Conservation (phyloP, 1,140 invertebrate genomes). For the Trichoplusia ni region DNA sequence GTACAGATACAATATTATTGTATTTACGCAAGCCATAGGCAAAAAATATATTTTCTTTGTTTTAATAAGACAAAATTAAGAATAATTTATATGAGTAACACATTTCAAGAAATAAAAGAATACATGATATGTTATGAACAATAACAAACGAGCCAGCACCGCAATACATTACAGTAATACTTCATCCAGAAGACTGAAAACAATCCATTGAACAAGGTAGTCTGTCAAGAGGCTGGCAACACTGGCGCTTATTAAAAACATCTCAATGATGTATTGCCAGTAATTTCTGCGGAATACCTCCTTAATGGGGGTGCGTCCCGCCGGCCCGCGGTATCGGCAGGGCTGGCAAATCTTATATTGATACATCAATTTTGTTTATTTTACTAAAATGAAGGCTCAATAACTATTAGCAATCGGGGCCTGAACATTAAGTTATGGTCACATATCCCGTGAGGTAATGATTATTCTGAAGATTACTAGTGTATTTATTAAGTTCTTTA, state of each 20-base stretch:
- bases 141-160: slow-evolving; percentile 13
- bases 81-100: no score
- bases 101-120: no score
- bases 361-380: slow-evolving; percentile 16
- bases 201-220: slow-evolving; percentile 37
- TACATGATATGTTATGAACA: not conserved
- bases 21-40: no score
- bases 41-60: no score
- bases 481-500: no score
- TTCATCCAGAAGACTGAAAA: slow-evolving; percentile 26
- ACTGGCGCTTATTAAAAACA: slow-evolving; percentile 59
- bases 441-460: no score
- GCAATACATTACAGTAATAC: slow-evolving; percentile 17
- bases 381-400: no score
- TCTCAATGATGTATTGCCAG: slow-evolving; percentile 62
- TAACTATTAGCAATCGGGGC: no score
- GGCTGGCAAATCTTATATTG: slow-evolving; percentile 8
- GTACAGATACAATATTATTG: no score
- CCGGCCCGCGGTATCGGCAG: not conserved
- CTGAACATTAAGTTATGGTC: no score
- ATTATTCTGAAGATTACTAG: no score
- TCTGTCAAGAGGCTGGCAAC: slow-evolving; percentile 36
- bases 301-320: slow-evolving; percentile 27
- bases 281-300: slow-evolving; percentile 45
- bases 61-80: no score